These are phyloP conservation scores for Zhengitettix transpicula DNA, from an alignment of 2,888 invertebrate genomes.

Conservation along the genomic window DNA sequence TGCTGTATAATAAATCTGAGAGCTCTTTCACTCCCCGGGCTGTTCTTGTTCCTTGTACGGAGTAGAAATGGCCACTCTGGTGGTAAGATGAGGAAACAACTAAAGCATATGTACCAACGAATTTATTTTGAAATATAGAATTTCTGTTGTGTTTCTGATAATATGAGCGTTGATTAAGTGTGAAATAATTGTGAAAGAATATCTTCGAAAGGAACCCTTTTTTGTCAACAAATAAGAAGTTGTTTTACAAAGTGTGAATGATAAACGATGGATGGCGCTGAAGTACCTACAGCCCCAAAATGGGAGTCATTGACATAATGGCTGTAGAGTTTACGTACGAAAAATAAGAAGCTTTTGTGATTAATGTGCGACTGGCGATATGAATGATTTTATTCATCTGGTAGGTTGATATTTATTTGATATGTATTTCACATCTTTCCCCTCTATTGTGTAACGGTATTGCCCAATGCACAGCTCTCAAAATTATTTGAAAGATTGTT, in stretches of 20 bases:
- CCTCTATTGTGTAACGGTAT: no score
- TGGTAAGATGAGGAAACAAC: slow-evolving; percentile 8
- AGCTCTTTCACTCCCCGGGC: slow-evolving; percentile 5
- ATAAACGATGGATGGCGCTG: slow-evolving; percentile 8
- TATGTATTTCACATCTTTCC: no score
- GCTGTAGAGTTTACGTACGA: slow-evolving; percentile 15
- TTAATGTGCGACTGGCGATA: not conserved
- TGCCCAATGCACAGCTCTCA: no score
- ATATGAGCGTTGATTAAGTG: no score
- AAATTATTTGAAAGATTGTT: no score
- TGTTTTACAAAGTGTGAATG: slow-evolving; percentile 3
- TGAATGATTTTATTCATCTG: slow-evolving; percentile 3
- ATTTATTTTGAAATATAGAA: not conserved
- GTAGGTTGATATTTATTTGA: not conserved
- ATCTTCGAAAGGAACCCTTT: not conserved
- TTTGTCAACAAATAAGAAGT: not conserved
- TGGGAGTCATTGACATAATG: slow-evolving; percentile 18
- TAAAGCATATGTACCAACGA: not conserved
- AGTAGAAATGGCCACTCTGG: slow-evolving; percentile 10
- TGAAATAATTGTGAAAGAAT: no score
- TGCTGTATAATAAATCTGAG: no score
- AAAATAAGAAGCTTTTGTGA: slow-evolving; percentile 5
- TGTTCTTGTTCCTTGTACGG: slow-evolving; percentile 5
- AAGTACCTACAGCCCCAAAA: slow-evolving; percentile 12
- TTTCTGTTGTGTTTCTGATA: not conserved